phyloP scores from a whole-genome alignment of 2,113 vertebrate species.

The Motacilla tschutschensis region DNA sequence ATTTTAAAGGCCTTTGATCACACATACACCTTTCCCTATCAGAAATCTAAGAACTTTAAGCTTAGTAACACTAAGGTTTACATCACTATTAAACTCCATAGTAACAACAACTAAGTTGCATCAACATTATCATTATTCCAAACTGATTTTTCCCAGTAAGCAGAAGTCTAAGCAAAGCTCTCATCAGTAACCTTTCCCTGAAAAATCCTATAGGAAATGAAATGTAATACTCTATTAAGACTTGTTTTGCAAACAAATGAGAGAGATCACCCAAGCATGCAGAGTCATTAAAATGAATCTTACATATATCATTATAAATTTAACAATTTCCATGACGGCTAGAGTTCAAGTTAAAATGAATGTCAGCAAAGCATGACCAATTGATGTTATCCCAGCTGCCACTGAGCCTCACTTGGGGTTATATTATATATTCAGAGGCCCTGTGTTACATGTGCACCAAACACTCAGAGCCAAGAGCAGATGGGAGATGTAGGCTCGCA shows the following conservation, averaged over 20 bases:
- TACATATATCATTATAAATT: slow-evolving; percentile 83
- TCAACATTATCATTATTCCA: neutral
- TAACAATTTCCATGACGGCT: slow-evolving; percentile 83
- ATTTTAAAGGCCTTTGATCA: slow-evolving; percentile 9
- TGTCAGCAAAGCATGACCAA: slow-evolving; percentile 83
- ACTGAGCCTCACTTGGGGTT: slow-evolving; percentile 73
- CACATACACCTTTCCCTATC: neutral
- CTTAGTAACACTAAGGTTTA: neutral
- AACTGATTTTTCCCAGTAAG: neutral
- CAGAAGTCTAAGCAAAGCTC: slow-evolving; percentile 33
- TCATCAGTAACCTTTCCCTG: neutral
- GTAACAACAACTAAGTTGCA: neutral
- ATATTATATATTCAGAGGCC: slow-evolving; percentile 69
- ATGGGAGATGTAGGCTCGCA: slow-evolving; percentile 76
- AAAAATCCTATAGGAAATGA: slow-evolving; percentile 68
- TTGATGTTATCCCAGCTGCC: slow-evolving; percentile 84
- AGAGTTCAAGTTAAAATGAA: slow-evolving; percentile 83
- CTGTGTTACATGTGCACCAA: slow-evolving; percentile 64
- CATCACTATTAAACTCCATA: neutral
- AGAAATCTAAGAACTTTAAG: neutral
- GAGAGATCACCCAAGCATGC: slow-evolving; percentile 65
- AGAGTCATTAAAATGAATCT: slow-evolving; percentile 78
- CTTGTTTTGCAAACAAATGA: slow-evolving; percentile 72
- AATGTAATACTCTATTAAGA: slow-evolving; percentile 73
- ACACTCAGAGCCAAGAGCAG: slow-evolving; percentile 73